Percentiles rank a stretch among this genome's conserved stretches.
phyloP scores from a whole-genome alignment of 2,797 vertebrate genomes.

The Scarus forsteni region DNA sequence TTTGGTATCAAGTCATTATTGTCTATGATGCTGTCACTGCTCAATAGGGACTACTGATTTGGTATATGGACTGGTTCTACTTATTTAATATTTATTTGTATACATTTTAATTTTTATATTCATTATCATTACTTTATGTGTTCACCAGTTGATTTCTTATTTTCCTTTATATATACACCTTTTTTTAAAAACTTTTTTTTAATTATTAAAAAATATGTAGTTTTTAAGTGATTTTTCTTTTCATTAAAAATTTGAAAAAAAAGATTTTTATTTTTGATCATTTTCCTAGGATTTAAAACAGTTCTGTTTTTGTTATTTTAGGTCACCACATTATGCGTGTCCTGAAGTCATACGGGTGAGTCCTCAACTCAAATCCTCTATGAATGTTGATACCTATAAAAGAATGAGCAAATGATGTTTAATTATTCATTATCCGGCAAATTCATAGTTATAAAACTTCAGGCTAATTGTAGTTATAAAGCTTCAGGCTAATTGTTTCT shows the following conservation, averaged over 20 bases:
- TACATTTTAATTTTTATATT: too few relatives aligned
- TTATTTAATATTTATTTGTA: too few relatives aligned
- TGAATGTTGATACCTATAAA: constrained; percentile 20
- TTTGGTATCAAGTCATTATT: too few relatives aligned
- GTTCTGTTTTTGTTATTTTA: constrained; percentile 69
- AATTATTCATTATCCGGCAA: constrained; percentile 19
- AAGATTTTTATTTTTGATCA: background rate
- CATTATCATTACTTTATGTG: too few relatives aligned
- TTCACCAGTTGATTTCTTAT: too few relatives aligned
- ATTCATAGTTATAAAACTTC: background rate
- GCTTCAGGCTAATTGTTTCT: constrained; percentile 13
- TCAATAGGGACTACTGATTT: too few relatives aligned
- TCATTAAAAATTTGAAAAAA: too few relatives aligned
- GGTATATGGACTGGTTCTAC: too few relatives aligned
- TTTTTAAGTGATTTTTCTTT: too few relatives aligned
- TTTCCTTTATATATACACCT: background rate
- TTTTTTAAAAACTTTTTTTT: too few relatives aligned
- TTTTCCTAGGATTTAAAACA: background rate
- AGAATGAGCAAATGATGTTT: constrained; percentile 9
- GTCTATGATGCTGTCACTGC: too few relatives aligned
- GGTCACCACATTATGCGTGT: constrained; percentile 98
- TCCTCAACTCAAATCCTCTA: constrained; percentile 28
- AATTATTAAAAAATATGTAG: too few relatives aligned
- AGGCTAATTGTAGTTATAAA: constrained; percentile 8
- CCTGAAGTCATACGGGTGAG: constrained; percentile 98